Evolutionary conservation across 2,797 vertebrate species (phyloP).

Genomic region (Eptatretus atami): DNA sequence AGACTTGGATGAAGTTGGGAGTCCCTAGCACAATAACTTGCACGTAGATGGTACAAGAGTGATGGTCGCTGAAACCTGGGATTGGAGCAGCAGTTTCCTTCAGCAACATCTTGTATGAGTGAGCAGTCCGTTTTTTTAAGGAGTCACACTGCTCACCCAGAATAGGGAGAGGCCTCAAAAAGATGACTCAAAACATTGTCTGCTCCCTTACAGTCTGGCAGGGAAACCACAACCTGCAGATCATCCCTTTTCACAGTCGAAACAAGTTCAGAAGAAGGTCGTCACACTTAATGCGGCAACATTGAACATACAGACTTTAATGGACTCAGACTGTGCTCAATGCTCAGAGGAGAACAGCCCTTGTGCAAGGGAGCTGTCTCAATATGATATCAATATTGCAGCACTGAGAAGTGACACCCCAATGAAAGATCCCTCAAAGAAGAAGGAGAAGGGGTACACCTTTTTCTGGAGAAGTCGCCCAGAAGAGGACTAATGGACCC

Average conservation of each 20-base stretch:
- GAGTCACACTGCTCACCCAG: constrained; percentile 1
- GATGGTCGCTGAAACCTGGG: background rate
- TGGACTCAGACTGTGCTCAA: background rate
- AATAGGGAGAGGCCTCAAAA: background rate
- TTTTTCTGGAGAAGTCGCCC: background rate
- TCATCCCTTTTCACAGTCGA: background rate
- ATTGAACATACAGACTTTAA: background rate
- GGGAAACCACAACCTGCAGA: background rate
- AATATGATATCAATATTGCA: background rate
- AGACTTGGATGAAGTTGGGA: no score
- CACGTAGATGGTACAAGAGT: background rate
- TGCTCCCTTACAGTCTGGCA: background rate
- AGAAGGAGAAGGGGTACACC: background rate
- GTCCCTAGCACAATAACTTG: no score
- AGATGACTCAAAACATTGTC: background rate
- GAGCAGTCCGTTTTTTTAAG: background rate
- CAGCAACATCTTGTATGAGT: background rate
- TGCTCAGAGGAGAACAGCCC: background rate
- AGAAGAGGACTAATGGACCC: background rate
- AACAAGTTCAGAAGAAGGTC: background rate
- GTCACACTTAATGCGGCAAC: background rate
- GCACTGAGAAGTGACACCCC: background rate
- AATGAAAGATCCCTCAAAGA: background rate
- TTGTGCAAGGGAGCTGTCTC: background rate
- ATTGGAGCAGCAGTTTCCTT: background rate